Percentiles rank a stretch among this genome's conserved stretches.
Evolutionary conservation across 2,888 invertebrate genomes (phyloP).

Genomic region (Troides oblongomaculatus): DNA sequence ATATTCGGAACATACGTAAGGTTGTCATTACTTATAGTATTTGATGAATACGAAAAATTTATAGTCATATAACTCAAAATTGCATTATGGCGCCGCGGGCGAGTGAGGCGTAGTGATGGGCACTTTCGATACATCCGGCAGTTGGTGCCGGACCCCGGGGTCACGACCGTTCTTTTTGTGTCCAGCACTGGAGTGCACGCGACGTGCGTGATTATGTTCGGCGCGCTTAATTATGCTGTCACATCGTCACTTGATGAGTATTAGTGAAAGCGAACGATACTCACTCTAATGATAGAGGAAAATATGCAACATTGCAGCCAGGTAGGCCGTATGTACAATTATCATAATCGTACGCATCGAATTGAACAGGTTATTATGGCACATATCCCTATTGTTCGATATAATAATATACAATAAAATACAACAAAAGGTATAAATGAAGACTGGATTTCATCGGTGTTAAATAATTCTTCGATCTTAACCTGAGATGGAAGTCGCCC

Average conservation of each 20-base stretch:
- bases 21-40: slow-evolving; percentile 24
- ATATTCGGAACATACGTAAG: not conserved
- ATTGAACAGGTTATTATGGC: not conserved
- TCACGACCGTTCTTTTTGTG: slow-evolving; percentile 73
- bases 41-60: slow-evolving; percentile 42
- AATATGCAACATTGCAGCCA: slow-evolving; percentile 35
- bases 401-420: not conserved
- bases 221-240: slow-evolving; percentile 78
- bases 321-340: slow-evolving; percentile 4
- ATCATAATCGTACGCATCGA: slow-evolving; percentile 13
- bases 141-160: slow-evolving; percentile 51
- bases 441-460: not conserved
- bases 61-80: slow-evolving; percentile 44
- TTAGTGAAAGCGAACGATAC: slow-evolving; percentile 73
- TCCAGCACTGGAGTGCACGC: slow-evolving; percentile 60
- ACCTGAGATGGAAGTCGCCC: slow-evolving; percentile 3
- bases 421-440: not conserved
- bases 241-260: slow-evolving; percentile 72
- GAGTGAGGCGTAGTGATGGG: slow-evolving; percentile 50
- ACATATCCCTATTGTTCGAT: not conserved
- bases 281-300: slow-evolving; percentile 60
- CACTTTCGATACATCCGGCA: slow-evolving; percentile 78
- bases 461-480: not conserved
- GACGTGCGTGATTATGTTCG: slow-evolving; percentile 69
- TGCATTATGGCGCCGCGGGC: slow-evolving; percentile 40